Evolutionary conservation across 1,140 invertebrate genomes (phyloP).

Genomic region (Streblospio benedicti): DNA sequence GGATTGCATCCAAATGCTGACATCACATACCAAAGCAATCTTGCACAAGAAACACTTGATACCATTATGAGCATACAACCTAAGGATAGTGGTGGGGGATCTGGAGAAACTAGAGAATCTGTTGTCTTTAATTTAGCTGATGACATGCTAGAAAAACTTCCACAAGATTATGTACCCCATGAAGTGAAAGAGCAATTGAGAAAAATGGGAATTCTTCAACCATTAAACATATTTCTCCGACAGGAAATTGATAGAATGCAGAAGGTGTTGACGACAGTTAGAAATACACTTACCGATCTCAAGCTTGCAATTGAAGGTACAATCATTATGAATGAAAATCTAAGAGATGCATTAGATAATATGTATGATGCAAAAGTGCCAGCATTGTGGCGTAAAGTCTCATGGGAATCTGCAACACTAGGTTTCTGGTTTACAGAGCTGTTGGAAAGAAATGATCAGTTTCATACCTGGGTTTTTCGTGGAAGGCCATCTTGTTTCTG

Average conservation of each 20-base stretch:
- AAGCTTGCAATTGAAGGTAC: conserved; percentile 93
- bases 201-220: conserved; percentile 75
- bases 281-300: conserved; percentile 72
- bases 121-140: conserved; percentile 81
- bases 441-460: conserved; percentile 66
- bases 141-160: conserved; percentile 88
- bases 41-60: conserved; percentile 84
- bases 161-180: conserved; percentile 76
- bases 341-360: conserved; percentile 13
- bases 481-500: conserved; percentile 78
- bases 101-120: conserved; percentile 72
- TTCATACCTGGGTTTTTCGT: conserved; percentile 49
- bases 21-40: conserved; percentile 87
- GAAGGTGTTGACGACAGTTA: conserved; percentile 68
- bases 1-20: conserved; percentile 90
- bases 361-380: conserved; percentile 13
- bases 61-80: conserved; percentile 91
- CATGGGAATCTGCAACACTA: conserved; percentile 91
- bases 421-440: conserved; percentile 97
- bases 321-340: conserved; percentile 67
- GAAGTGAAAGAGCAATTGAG: conserved; percentile 65
- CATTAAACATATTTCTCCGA: conserved; percentile 90
- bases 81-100: conserved; percentile 73
- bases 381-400: conserved; percentile 56
- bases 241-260: conserved; percentile 93